Percentiles rank a stretch among this genome's conserved stretches.
phyloP scores from a whole-genome alignment of 2,888 invertebrate species.

The Sphinx pinastri region DNA sequence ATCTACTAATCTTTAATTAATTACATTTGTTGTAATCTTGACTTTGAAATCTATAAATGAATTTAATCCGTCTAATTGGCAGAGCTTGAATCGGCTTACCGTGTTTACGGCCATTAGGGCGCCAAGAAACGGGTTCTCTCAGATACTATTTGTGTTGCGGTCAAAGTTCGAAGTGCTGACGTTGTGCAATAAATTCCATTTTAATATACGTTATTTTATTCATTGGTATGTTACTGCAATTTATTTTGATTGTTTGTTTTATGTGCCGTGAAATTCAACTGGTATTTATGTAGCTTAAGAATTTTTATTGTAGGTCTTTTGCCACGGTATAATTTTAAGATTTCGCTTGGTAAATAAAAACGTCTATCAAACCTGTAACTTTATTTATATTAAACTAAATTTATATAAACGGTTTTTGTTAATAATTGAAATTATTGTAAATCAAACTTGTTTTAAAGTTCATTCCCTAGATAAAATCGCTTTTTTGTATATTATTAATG shows the following conservation, averaged over 20 bases:
- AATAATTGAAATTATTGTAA: too few relatives aligned
- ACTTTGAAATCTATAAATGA: slow-evolving; percentile 44
- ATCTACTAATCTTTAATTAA: slow-evolving; percentile 20
- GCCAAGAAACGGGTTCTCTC: slow-evolving; percentile 36
- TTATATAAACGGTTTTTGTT: too few relatives aligned
- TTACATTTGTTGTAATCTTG: slow-evolving; percentile 40
- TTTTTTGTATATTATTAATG: too few relatives aligned
- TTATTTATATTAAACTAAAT: too few relatives aligned
- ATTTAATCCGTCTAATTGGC: slow-evolving; percentile 44
- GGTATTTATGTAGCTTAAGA: neutral
- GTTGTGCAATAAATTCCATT: slow-evolving; percentile 22
- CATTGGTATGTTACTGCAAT: neutral
- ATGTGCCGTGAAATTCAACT: neutral
- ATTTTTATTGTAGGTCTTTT: neutral
- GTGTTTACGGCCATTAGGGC: slow-evolving; percentile 36
- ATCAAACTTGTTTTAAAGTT: too few relatives aligned
- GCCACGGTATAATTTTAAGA: too few relatives aligned
- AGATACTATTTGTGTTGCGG: slow-evolving; percentile 40
- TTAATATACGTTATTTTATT: neutral
- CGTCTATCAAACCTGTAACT: too few relatives aligned
- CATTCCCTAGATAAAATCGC: too few relatives aligned
- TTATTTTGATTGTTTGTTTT: neutral
- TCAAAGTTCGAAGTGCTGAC: slow-evolving; percentile 25
- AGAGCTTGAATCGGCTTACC: slow-evolving; percentile 28
- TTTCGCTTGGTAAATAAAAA: too few relatives aligned